Evolutionary conservation across 2,113 vertebrate genomes (phyloP).

Genomic region (Thalassoma bifasciatum): DNA sequence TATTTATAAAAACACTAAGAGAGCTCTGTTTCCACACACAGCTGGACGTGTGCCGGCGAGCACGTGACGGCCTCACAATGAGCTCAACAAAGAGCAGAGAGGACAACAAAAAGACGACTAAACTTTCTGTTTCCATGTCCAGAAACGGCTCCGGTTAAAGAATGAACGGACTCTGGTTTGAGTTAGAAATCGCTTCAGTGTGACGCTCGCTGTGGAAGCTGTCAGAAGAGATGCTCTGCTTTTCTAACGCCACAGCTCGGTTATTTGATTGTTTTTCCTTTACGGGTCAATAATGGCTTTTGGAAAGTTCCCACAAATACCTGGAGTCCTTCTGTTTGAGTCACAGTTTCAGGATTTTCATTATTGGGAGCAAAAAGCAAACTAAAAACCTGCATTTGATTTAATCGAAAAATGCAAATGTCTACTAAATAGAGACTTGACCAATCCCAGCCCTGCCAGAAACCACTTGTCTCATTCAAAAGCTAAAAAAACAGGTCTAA

Average conservation of each 20-base stretch:
- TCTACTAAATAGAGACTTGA: too few relatives aligned
- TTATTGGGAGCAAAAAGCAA: too few relatives aligned
- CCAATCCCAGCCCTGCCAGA: too few relatives aligned
- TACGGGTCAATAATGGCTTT: not conserved
- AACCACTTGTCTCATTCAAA: too few relatives aligned
- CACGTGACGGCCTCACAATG: slow-evolving; percentile 74
- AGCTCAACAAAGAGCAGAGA: slow-evolving; percentile 45
- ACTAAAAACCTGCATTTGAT: too few relatives aligned
- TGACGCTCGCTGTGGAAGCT: slow-evolving; percentile 53
- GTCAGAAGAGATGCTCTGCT: slow-evolving; percentile 49
- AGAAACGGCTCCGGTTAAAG: slow-evolving; percentile 67
- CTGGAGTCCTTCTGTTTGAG: not conserved
- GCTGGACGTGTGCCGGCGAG: slow-evolving; percentile 48
- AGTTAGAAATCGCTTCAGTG: slow-evolving; percentile 44
- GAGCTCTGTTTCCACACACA: slow-evolving; percentile 35
- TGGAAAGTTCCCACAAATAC: not conserved
- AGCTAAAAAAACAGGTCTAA: too few relatives aligned
- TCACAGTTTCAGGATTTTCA: not conserved
- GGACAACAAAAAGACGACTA: slow-evolving; percentile 48
- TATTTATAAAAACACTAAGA: slow-evolving; percentile 76
- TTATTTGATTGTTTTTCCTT: not conserved
- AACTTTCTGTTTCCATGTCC: slow-evolving; percentile 60
- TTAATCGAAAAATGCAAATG: too few relatives aligned
- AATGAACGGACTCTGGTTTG: slow-evolving; percentile 25
- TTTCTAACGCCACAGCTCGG: not conserved